Conservation (phyloP, 1,140 invertebrate genomes). For the Cyclargus thomasi region DNA sequence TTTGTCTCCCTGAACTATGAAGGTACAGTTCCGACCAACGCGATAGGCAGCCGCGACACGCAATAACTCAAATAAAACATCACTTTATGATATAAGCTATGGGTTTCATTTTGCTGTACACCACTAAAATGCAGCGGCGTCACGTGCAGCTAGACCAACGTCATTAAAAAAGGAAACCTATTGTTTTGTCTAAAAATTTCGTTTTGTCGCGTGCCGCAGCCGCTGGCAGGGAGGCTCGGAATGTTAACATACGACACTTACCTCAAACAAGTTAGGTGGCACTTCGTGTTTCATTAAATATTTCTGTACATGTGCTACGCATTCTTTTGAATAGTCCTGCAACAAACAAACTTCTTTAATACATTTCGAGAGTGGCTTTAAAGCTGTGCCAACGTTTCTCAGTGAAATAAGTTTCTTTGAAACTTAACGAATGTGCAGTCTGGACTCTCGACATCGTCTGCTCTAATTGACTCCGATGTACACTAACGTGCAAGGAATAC, state of each 20-base stretch:
- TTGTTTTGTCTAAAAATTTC: no score
- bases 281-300: slow-evolving; percentile 98
- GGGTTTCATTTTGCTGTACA: no score
- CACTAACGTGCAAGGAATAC: neutral
- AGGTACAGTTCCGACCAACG: no score
- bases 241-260: slow-evolving; percentile 62
- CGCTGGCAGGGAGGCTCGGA: no score
- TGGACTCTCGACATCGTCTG: slow-evolving; percentile 5
- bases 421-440: slow-evolving; percentile 9
- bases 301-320: slow-evolving; percentile 97
- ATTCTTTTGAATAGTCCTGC: slow-evolving; percentile 97
- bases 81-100: no score
- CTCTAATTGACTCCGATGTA: slow-evolving; percentile 8
- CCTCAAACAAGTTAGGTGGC: slow-evolving; percentile 97
- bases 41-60: no score
- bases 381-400: slow-evolving; percentile 14
- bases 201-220: no score
- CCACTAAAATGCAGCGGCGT: no score
- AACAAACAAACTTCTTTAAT: slow-evolving; percentile 54
- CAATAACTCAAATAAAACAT: no score
- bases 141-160: no score
- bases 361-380: slow-evolving; percentile 6
- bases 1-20: no score
- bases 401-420: slow-evolving; percentile 7
- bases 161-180: no score